Conservation (phyloP, 1,140 invertebrate genomes). For the Drosophila carrolli region DNA sequence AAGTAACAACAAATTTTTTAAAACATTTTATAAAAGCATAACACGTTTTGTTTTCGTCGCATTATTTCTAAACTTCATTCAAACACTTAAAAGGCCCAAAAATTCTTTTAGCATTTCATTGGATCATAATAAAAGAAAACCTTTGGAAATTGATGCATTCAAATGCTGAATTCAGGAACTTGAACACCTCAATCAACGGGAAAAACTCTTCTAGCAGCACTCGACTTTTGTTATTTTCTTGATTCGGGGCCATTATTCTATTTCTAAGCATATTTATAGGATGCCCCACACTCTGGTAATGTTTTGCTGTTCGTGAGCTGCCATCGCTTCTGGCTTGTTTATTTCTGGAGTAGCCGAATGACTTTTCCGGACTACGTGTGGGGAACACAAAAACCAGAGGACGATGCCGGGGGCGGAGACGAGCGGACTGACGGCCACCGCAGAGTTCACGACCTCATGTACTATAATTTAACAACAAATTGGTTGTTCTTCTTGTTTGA, state of each 20-base stretch:
- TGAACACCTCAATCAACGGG: constrained; percentile 56
- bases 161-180: neutral
- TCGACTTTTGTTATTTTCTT: constrained; percentile 31
- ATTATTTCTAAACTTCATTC: neutral
- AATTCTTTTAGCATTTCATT: neutral
- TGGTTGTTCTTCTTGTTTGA: constrained; percentile 21
- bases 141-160: neutral
- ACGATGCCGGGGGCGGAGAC: constrained; percentile 1
- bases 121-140: constrained; percentile 1
- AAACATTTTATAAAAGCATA: too few relatives aligned
- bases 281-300: constrained; percentile 35
- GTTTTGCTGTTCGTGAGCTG: constrained; percentile 21
- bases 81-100: too few relatives aligned
- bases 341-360: constrained; percentile 81
- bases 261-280: constrained; percentile 69
- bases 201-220: constrained; percentile 14
- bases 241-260: constrained; percentile 52
- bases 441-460: constrained; percentile 71
- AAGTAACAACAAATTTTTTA: neutral
- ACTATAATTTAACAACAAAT: constrained; percentile 30
- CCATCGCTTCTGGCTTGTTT: constrained; percentile 55
- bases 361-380: constrained; percentile 77
- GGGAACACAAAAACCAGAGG: constrained; percentile 63
- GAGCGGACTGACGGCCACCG: constrained; percentile 23
- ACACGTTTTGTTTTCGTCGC: too few relatives aligned